phyloP scores from a whole-genome alignment of 2,113 vertebrate species.

The Parotia lawesii region DNA sequence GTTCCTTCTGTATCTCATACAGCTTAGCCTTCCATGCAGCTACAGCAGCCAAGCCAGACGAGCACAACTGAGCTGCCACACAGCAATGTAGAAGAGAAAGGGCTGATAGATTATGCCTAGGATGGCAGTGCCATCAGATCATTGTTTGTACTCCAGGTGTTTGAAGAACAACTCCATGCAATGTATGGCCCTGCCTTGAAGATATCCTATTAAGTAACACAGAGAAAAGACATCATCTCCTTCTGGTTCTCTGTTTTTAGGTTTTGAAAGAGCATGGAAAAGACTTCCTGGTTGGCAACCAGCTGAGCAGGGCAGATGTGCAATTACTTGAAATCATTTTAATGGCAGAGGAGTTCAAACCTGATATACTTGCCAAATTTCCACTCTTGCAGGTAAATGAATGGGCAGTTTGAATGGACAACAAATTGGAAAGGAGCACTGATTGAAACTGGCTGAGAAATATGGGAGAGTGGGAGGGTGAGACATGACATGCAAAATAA shows the following conservation, averaged over 20 bases:
- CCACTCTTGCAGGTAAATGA: constrained; percentile 75
- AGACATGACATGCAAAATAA: neutral
- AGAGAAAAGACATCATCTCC: neutral
- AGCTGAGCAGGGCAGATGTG: constrained; percentile 79
- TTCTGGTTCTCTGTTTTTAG: constrained; percentile 50
- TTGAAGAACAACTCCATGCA: neutral
- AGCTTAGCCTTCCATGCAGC: neutral
- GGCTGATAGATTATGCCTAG: neutral
- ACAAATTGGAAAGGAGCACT: neutral
- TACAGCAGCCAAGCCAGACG: neutral
- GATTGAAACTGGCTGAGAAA: neutral
- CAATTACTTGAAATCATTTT: constrained; percentile 77
- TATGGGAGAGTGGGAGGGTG: neutral
- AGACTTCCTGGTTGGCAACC: constrained; percentile 78
- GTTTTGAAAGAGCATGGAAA: constrained; percentile 56
- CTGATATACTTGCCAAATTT: constrained; percentile 71
- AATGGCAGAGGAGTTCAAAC: constrained; percentile 78
- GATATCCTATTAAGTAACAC: neutral
- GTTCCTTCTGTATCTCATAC: neutral
- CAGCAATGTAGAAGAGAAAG: neutral
- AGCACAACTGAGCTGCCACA: neutral
- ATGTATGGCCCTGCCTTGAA: neutral
- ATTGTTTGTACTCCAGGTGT: neutral
- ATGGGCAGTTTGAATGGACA: neutral
- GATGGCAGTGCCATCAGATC: neutral